These are phyloP conservation scores for Pangasius macronema DNA, from an alignment of 2,797 vertebrate genomes.

Conservation along the genomic window DNA sequence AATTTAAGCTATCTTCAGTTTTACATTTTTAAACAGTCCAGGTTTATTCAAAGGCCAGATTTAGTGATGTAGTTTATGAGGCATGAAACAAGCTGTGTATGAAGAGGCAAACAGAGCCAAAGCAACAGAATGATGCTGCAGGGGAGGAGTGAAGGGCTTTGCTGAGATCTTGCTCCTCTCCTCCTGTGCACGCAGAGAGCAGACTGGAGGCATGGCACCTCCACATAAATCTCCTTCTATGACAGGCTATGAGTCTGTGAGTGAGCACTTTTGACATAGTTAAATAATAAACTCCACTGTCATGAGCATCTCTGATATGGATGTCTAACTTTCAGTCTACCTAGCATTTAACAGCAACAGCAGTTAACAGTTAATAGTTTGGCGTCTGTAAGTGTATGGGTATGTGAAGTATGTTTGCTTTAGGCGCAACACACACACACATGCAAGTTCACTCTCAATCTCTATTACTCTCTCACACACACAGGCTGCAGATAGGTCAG, in stretches of 20 bases:
- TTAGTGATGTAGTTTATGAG: conserved; percentile 17
- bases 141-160: conserved; percentile 25
- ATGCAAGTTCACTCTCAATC: conserved; percentile 32
- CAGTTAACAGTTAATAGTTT: conserved; percentile 30
- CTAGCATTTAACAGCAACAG: conserved; percentile 8
- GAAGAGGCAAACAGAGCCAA: conserved; percentile 30
- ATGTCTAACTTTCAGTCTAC: not conserved
- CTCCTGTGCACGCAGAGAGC: conserved; percentile 39
- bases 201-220: not conserved
- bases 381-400: conserved; percentile 18
- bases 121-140: conserved; percentile 43
- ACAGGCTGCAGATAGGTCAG: conserved; percentile 23
- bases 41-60: conserved; percentile 25
- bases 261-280: not conserved
- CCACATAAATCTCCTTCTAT: not conserved
- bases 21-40: conserved; percentile 24
- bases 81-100: conserved; percentile 37
- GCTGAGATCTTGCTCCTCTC: conserved; percentile 11
- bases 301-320: not conserved
- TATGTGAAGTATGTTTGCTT: conserved; percentile 42
- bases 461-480: conserved; percentile 15
- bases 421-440: conserved; percentile 28
- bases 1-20: not conserved
- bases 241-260: not conserved
- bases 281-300: conserved; percentile 1